Base-by-base conservation (phyloP, 2,888 invertebrate species). In the Lepidonotus clava region DNA sequence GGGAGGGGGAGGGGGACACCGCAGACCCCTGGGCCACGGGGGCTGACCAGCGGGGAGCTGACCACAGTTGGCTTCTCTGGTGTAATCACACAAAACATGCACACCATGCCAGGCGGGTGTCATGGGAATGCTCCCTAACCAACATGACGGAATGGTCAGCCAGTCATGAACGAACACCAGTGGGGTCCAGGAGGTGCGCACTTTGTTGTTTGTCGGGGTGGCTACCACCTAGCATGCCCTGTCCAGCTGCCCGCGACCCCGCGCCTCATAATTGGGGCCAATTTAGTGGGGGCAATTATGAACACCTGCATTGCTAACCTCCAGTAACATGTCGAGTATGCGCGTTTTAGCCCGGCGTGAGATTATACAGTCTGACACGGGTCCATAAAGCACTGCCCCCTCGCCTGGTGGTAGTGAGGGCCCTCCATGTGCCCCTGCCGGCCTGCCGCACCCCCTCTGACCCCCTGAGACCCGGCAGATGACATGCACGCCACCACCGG, bases 91-190 rank as follows among this genome's bases (percentile, higher is more conserved):
- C 71, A 34, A 38, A 71, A 38, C 71, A 71, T 71, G 71, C 71
- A 38, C 71, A n/a, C 14, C 36, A 38, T 38, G 24, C 46, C 46
- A 24, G 36, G 71, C 8, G 71, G 61, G 61, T 56, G 56, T 56
- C 56, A n/a, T 61, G 61, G 28, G 28, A 4, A 28, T 61, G 61
- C 2, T 5, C 28, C 28, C 61, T 61, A 32, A 24, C 28, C n/a
- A 11, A 71, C 71, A 38, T 71, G 71, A 71, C 71, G 71, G 71
- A 71, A 71, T 71, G 71, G 71, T 71, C 71, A 71, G 71, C 71
- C 36, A 71, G 71, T 71, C 71, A 71, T 71, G 71, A 71, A 71
- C 36, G 21, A 2, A 21, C 71, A 2, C 36, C 71, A 18, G 34
- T 1, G 71, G 71, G 36, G 38, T 38, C 34, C n/a, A 5, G 14